These are phyloP conservation scores for Quiscalus mexicanus DNA, from an alignment of 2,113 vertebrate species.

Conservation along the genomic window DNA sequence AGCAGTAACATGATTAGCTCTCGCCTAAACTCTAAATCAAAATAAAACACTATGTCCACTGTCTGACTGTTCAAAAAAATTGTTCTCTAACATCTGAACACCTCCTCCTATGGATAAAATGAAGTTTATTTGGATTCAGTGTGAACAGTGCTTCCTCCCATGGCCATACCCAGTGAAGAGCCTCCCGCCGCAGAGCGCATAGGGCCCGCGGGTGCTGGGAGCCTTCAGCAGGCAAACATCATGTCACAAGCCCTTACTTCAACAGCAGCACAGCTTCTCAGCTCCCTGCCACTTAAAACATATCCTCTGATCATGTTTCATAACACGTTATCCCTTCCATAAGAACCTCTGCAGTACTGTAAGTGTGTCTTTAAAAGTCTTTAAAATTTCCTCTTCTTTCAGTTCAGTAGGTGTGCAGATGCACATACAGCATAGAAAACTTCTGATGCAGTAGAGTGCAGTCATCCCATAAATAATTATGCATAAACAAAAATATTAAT, in stretches of 20 bases:
- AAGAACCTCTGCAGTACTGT: background rate
- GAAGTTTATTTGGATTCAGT: background rate
- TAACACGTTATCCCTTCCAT: background rate
- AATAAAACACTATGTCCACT: background rate
- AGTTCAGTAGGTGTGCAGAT: background rate
- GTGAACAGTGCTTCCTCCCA: background rate
- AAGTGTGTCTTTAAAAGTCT: background rate
- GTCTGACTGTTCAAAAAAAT: background rate
- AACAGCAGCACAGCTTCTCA: background rate
- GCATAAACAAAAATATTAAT: background rate
- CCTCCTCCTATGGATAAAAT: background rate
- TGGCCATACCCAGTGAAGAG: background rate
- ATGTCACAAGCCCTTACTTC: background rate
- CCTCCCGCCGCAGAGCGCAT: fast-evolving
- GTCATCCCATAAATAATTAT: background rate
- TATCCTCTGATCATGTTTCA: background rate
- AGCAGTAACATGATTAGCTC: background rate
- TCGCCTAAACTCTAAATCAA: background rate
- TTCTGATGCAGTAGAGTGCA: background rate
- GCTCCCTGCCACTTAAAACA: background rate
- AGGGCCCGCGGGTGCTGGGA: background rate
- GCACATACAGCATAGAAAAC: fast-evolving
- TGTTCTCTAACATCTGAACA: background rate
- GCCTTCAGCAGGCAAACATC: background rate
- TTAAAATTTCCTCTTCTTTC: background rate